phyloP scores from a whole-genome alignment of 1,140 invertebrate species.

The Watersipora subatra region DNA sequence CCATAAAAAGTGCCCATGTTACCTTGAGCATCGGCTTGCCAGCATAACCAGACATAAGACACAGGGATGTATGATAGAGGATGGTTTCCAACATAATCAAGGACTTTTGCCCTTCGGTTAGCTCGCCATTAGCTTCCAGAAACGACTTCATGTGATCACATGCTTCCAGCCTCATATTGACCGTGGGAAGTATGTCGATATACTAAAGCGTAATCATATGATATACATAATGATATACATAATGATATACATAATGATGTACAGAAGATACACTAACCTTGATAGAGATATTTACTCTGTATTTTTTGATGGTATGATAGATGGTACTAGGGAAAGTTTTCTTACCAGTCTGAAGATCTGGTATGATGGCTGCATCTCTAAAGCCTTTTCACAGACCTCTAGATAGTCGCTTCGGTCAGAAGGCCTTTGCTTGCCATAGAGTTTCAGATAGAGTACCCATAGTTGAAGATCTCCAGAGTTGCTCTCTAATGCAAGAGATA shows the following conservation, averaged over 20 bases:
- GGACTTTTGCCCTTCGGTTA: neutral
- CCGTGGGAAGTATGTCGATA: neutral
- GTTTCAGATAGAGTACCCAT: neutral
- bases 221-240: too few species aligned
- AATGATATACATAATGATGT: too few species aligned
- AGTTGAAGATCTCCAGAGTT: neutral
- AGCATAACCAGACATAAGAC: too few species aligned
- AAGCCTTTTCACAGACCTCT: neutral
- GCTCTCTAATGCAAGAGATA: neutral
- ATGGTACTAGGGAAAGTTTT: too few species aligned
- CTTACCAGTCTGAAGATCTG: neutral
- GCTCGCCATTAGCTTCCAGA: neutral
- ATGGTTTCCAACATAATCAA: neutral
- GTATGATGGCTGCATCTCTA: neutral
- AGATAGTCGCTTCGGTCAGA: neutral
- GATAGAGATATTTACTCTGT: too few species aligned
- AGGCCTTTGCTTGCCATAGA: neutral
- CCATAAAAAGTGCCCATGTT: too few species aligned
- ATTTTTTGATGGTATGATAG: too few species aligned
- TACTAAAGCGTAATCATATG: too few species aligned
- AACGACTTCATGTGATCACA: neutral
- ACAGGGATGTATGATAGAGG: neutral
- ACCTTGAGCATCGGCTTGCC: too few species aligned
- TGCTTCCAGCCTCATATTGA: neutral
- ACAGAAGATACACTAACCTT: too few species aligned